These are phyloP conservation scores for Pseudomyrmex sp. DNA, from an alignment of 1,140 invertebrate species.

Conservation along the genomic window DNA sequence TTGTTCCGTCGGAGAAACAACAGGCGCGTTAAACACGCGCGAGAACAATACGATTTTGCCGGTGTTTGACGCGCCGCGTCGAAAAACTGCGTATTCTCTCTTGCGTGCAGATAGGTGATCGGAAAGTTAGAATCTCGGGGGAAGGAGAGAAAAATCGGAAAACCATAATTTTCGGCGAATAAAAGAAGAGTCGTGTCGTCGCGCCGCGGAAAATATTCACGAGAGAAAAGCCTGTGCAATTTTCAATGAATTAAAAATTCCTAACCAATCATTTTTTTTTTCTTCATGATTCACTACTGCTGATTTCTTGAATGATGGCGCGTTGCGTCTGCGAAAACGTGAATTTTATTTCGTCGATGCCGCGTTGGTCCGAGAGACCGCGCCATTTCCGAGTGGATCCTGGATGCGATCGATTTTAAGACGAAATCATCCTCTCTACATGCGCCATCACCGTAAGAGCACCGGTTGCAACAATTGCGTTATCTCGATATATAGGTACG, in stretches of 20 bases:
- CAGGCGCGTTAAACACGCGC: constrained; percentile 5
- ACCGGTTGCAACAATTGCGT: constrained; percentile 29
- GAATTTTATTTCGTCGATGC: constrained; percentile 5
- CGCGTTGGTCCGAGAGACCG: background rate
- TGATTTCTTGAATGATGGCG: too few relatives aligned
- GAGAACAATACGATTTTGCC: background rate
- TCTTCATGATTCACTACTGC: background rate
- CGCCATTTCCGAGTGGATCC: constrained; percentile 1
- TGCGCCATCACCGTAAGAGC: constrained; percentile 13
- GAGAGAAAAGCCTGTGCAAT: background rate
- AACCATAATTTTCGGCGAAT: constrained; percentile 17
- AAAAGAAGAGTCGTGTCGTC: background rate
- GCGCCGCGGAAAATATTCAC: background rate
- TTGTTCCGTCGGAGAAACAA: constrained; percentile 30
- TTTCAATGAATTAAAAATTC: constrained; percentile 24
- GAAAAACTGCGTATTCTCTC: background rate
- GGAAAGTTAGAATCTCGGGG: background rate
- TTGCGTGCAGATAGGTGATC: too few relatives aligned
- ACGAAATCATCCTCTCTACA: constrained; percentile 12
- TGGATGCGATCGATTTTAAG: constrained; percentile 35
- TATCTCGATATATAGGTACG: constrained; percentile 13
- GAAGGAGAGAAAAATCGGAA: background rate
- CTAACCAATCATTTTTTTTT: background rate
- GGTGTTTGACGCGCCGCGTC: background rate
- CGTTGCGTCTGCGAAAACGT: too few relatives aligned